Percentiles rank a stretch among this genome's conserved stretches.
phyloP scores from a whole-genome alignment of 2,888 invertebrate species.

The Seira ritae region DNA sequence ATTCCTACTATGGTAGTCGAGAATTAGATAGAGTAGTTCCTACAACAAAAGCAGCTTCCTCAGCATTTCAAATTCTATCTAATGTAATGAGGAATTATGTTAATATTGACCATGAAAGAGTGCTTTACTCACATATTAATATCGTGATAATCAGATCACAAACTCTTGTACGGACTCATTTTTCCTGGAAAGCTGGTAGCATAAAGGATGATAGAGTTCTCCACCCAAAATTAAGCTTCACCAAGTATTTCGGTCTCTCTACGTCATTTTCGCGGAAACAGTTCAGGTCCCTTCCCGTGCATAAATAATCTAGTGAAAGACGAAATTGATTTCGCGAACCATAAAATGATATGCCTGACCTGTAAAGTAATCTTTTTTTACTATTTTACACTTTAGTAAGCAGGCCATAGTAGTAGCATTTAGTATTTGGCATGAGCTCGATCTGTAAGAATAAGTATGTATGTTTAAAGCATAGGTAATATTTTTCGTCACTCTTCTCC shows the following conservation, averaged over 20 bases:
- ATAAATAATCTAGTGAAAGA: slow-evolving; percentile 35
- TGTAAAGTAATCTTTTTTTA: slow-evolving; percentile 34
- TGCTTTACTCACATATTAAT: not conserved
- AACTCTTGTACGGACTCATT: slow-evolving; percentile 20
- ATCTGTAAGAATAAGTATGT: no score
- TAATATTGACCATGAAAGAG: slow-evolving; percentile 6
- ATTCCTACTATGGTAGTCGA: no score
- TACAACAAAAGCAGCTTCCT: no score
- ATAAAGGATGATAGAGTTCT: no score
- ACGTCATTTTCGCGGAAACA: not conserved
- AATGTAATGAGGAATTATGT: slow-evolving; percentile 4
- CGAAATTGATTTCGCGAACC: slow-evolving; percentile 45
- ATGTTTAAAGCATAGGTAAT: no score
- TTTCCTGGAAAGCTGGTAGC: not conserved
- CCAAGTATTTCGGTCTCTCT: not conserved
- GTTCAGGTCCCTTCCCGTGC: not conserved
- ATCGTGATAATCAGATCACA: slow-evolving; percentile 21
- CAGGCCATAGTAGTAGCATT: no score
- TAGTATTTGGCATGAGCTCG: no score
- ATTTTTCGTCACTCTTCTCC: no score
- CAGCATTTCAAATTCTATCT: not conserved
- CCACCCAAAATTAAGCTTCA: not conserved
- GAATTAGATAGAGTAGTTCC: no score
- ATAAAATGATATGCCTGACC: slow-evolving; percentile 20
- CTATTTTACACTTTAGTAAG: no score